Base-by-base conservation (phyloP, 2,888 invertebrate species). In the Cistogaster globosa region DNA sequence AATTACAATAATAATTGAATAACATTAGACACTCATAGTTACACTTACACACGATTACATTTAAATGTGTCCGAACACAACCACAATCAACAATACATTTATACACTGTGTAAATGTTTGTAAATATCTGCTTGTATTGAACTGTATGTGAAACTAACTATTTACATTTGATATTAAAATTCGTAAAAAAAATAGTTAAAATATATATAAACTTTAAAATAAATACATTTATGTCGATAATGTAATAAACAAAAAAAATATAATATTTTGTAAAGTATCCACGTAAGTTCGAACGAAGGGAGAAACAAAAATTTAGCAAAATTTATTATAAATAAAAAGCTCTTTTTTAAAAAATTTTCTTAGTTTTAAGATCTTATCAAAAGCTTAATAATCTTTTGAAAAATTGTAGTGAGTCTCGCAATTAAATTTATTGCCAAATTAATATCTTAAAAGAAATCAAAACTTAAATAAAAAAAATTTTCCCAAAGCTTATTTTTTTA, bases 1-100 rank as follows among this genome's bases (percentile, higher is more conserved):
- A 82, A 85, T 85, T 82, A 71, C 78, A 22, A 38, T 62, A 82
- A 75, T 82, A 85, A 82, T 82, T 76, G 55, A 76, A 82, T 32
- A 76, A 32, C 36, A 82, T 69, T 82, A 82, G 63, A 57, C 38
- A 9, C 42, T 42, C 42, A 9, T 14, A 58, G 53, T 67, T 51
- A 68, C 62, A 65, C 45, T 71, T 65, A 48, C 48, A 58, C 53
- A 53, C 62, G 36, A 16, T 6, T 45, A 65, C 14, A 76, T 48
- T 58, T n/a, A 20, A 26, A 45, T 6, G 16, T 26, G 26, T 57
- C 14, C 57, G 9, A 57, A 57, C 55, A 36, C 36, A 62, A 22
- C 22, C 62, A 62, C 7, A 12, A n/a, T 20, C 14, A 42, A 16
- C 7, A 12, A 38, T n/a, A 53, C 16, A 1, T 48, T 48, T 48